Evolutionary conservation across 1,140 invertebrate species (phyloP), one percentile per base, ranked within the genome.

Genomic region (Lineus longissimus): DNA sequence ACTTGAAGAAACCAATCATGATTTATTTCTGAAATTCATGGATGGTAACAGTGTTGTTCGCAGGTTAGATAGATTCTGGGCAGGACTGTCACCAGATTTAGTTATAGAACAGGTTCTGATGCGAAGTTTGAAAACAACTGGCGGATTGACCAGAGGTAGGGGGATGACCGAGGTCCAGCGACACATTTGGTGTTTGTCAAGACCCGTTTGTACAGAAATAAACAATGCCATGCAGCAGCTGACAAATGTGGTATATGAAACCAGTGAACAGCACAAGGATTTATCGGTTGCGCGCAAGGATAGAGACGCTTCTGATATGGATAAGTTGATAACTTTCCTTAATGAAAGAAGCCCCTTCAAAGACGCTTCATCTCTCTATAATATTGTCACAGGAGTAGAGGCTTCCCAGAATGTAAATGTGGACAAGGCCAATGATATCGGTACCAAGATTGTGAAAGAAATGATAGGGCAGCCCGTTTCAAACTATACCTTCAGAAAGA

Each of bases 111-210:
- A 75, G 41, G 63, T 63, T 0, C 59, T 71, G 29, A 43, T 43
- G 70, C 47, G 63, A 40, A 66, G 76, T 45, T 76, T 84, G 70
- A 83, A 82, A 64, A 78, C 74, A 61, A 66, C 67, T 66, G 80
- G 80, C 64, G 75, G 22, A 19, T 11, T n/a, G n/a, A n/a, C n/a
- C n/a, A n/a, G n/a, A n/a, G n/a, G n/a, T n/a, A n/a, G n/a, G n/a
- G n/a, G n/a, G 19, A 74, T 76, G 65, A 68, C 47, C 13, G 66
- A 74, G 55, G 33, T 4, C 19, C 70, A 72, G 43, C 11, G 66
- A 25, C 13, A 45, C n/a, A 17, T 41, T n/a, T 72, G 63, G 68
- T 13, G 71, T 9, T 33, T 73, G 27, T 72, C 68, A 17, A 66
- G 63, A 45, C 70, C 66, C 22, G 57, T 61, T 29, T 70, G 67